Base-by-base conservation (phyloP, 2,797 vertebrate genomes). In the Malurus splendens region DNA sequence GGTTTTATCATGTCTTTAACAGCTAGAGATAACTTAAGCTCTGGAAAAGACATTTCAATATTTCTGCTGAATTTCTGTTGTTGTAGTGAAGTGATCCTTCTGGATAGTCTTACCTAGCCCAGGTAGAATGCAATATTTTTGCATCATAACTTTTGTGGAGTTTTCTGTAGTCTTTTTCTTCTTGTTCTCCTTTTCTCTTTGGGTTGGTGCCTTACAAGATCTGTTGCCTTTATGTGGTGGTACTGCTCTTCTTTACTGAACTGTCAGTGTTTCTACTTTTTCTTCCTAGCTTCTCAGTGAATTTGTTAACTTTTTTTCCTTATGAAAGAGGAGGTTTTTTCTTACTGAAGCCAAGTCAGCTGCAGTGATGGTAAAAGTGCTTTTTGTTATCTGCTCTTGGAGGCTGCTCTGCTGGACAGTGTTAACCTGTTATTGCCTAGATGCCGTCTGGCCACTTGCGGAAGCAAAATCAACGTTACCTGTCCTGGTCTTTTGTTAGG, bases 151-250 rank as follows among this genome's bases (percentile, higher is more conserved):
- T 44, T 73, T 52, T 57, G 20, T 54, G 20, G 14, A 1, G 4
- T 50, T 62, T 30, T 7, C 32, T 24, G 1, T 23, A 7, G 19
- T 19, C 0, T 9, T 47, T 39, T 45, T 19, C 2, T 17, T 18
- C 18, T 39, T 15, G 41, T 7, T 4, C 2, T 10, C 2, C 1
- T 25, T n/a, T 14, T 3, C 0, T 23, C 82, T 50, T 36, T 18
- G 12, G 11, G 23, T 79, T 70, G 20, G 6, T 27, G 7, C 14
- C 51, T 83, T 27, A 25, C 7, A 38, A 64, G 32, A 48, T 52
- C n/a, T 47, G 10, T 68, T 81, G 12, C 6, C 19, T 19, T 30
- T 60, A 23, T 25, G 19, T 8, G 8, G 8, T 78, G n/a, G 13
- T 15, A 27, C 4, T 36, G 22, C 19, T 78, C 2, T 39, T 70